Evolutionary conservation across 2,113 vertebrate species (phyloP).

Genomic region (Bujurquina vittata): DNA sequence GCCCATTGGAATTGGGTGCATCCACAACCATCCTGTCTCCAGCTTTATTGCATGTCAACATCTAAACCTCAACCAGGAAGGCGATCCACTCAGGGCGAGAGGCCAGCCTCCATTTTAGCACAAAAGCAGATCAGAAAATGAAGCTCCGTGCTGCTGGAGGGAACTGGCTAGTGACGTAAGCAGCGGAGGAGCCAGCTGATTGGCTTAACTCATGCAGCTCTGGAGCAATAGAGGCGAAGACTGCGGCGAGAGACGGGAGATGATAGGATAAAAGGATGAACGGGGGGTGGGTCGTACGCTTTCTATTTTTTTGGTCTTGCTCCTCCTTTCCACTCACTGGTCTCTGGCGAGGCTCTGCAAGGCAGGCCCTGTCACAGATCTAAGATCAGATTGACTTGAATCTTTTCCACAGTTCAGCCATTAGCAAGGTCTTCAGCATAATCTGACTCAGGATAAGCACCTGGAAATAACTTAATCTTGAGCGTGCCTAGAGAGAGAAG

Average conservation of each 20-base stretch:
- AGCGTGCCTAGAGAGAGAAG: conserved; percentile 10
- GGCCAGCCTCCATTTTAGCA: conserved; percentile 98
- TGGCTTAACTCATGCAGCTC: conserved; percentile 81
- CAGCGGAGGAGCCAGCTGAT: conserved; percentile 73
- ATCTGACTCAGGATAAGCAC: conserved; percentile 62
- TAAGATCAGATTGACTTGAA: conserved; percentile 59
- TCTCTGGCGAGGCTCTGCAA: conserved; percentile 36
- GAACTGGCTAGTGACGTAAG: conserved; percentile 94
- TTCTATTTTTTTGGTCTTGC: conserved; percentile 29
- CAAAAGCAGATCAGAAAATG: conserved; percentile 89
- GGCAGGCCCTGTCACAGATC: conserved; percentile 51
- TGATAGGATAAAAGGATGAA: conserved; percentile 76
- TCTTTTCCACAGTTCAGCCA: conserved; percentile 52
- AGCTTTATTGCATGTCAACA: conserved; percentile 96
- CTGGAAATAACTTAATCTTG: conserved; percentile 40
- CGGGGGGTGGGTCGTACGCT: conserved; percentile 51
- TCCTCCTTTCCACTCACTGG: conserved; percentile 44
- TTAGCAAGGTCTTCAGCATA: conserved; percentile 35
- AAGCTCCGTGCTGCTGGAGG: conserved; percentile 97
- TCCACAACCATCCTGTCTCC: conserved; percentile 98
- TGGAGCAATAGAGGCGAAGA: conserved; percentile 77
- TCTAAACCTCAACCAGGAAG: conserved; percentile 87
- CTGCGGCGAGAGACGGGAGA: conserved; percentile 63
- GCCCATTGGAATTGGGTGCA: conserved; percentile 94
- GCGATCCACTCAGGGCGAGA: conserved; percentile 87